Percentiles rank a stretch among this genome's conserved stretches.
These are phyloP conservation scores for Callitettix versicolor DNA, from an alignment of 1,140 invertebrate species.

Conservation along the genomic window DNA sequence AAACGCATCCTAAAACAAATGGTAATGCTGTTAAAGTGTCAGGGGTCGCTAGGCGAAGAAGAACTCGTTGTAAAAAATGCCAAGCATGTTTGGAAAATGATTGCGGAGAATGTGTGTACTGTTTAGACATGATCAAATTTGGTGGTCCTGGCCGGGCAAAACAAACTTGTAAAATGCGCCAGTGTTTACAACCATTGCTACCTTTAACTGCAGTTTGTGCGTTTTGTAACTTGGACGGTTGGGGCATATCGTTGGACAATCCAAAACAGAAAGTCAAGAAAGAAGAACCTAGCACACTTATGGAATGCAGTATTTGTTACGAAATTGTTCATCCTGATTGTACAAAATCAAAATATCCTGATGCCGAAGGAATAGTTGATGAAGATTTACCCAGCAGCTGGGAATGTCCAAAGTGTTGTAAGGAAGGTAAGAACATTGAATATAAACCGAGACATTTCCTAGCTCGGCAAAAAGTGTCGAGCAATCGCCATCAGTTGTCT, in stretches of 20 bases:
- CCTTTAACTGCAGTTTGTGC: slow-evolving; percentile 82
- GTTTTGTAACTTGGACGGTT: slow-evolving; percentile 80
- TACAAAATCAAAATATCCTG: slow-evolving; percentile 14
- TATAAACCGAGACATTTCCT: slow-evolving; percentile 35
- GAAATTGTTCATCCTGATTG: slow-evolving; percentile 89
- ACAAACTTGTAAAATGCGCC: slow-evolving; percentile 87
- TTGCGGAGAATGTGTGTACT: slow-evolving; percentile 89
- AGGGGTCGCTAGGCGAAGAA: slow-evolving; percentile 32
- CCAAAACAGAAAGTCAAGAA: slow-evolving; percentile 35
- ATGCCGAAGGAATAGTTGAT: slow-evolving; percentile 51
- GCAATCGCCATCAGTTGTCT: too few species aligned
- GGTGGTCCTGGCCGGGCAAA: slow-evolving; percentile 86
- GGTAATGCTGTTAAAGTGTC: too few species aligned
- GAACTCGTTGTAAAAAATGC: slow-evolving; percentile 67
- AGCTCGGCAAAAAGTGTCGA: too few species aligned
- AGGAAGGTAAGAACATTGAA: slow-evolving; percentile 69
- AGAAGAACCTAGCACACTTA: slow-evolving; percentile 37
- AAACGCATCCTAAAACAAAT: too few species aligned
- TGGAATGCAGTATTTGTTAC: slow-evolving; percentile 82
- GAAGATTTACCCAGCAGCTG: slow-evolving; percentile 94
- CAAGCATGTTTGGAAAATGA: slow-evolving; percentile 84
- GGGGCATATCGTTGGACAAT: slow-evolving; percentile 54
- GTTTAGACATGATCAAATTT: slow-evolving; percentile 94
- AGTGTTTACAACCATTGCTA: slow-evolving; percentile 86
- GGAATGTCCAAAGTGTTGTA: slow-evolving; percentile 89